These are phyloP conservation scores for Nannoperca australis DNA, from an alignment of 2,797 vertebrate species.

Conservation along the genomic window DNA sequence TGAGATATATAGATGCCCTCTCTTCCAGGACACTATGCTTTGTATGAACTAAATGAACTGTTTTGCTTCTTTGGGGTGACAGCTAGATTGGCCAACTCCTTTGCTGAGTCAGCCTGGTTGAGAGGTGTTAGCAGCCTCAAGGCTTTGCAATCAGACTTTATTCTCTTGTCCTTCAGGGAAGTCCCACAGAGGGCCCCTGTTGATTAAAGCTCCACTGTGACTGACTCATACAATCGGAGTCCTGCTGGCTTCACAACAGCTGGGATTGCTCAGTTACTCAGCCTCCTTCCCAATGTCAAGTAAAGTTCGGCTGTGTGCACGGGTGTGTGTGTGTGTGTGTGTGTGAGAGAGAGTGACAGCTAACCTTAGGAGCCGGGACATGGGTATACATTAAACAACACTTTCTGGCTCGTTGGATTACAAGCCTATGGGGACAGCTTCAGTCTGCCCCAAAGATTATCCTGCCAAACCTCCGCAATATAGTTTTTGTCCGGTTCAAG, in stretches of 20 bases:
- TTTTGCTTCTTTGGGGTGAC: conserved; percentile 43
- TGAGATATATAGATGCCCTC: conserved; percentile 16
- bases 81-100: conserved; percentile 53
- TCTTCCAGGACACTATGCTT: conserved; percentile 41
- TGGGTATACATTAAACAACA: conserved; percentile 74
- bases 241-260: conserved; percentile 71
- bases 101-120: conserved; percentile 32
- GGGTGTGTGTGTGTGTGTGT: conserved; percentile 3
- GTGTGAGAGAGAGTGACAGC: conserved; percentile 51
- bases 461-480: conserved; percentile 52
- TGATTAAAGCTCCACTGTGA: conserved; percentile 74
- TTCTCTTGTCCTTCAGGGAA: conserved; percentile 64
- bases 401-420: conserved; percentile 67
- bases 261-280: conserved; percentile 75
- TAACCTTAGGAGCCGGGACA: conserved; percentile 40
- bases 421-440: conserved; percentile 60
- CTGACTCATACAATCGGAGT: conserved; percentile 70
- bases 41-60: conserved; percentile 49
- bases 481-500: conserved; percentile 54
- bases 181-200: conserved; percentile 63
- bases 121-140: conserved; percentile 60
- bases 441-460: conserved; percentile 54
- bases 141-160: conserved; percentile 68
- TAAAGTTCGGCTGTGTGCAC: conserved; percentile 36
- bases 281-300: conserved; percentile 46